Base-by-base conservation (phyloP, 2,888 invertebrate genomes). In the Cepaea hortensis region DNA sequence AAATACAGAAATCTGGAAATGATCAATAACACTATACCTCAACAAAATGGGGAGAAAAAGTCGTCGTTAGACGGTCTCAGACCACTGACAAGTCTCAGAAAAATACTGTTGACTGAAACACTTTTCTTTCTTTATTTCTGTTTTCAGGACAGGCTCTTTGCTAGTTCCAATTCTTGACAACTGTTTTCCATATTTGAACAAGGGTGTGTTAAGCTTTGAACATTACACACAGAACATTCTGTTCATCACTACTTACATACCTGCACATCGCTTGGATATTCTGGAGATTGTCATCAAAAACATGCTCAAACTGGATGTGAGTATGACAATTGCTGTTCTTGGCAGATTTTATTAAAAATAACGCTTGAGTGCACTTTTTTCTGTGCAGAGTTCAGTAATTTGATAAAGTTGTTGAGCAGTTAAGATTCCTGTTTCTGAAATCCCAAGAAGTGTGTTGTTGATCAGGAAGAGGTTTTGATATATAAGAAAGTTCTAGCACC, bases 171-270 rank as follows among this genome's bases (percentile, higher is more conserved):
- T 96, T 18, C 94, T 97, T 35, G 95, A 95, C 85, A 95, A 95
- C 4, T 95, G 96, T 81, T 98, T 96, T 94, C 98, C 98, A 0
- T 98, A 97, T 93, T 96, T 96, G 93, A 96, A 96, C 91, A 96
- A 96, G 86, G 95, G 96, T 0, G 95, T 96, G 5, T 96, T 96
- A 91, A 93, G 96, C 0, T 97, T 97, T 89, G 96, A 97, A 91
- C 96, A 96, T 18, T 98, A 97, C 94, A 94, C 97, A 35, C 96
- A 96, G 92, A 97, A 98, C 94, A 94, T 98, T 76, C 95, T 98
- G 84, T 96, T 96, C 95, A 95, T 98, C 90, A 95, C 96, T 87
- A 96, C 96, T 76, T 97, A 97, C 93, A 96, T 97, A 90, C 97
- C 97, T 0, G 95, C 96, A 0, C 95, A 97, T 84, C 95, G 96